Evolutionary conservation across 2,797 vertebrate species (phyloP).

Genomic region (Siniperca obscura): DNA sequence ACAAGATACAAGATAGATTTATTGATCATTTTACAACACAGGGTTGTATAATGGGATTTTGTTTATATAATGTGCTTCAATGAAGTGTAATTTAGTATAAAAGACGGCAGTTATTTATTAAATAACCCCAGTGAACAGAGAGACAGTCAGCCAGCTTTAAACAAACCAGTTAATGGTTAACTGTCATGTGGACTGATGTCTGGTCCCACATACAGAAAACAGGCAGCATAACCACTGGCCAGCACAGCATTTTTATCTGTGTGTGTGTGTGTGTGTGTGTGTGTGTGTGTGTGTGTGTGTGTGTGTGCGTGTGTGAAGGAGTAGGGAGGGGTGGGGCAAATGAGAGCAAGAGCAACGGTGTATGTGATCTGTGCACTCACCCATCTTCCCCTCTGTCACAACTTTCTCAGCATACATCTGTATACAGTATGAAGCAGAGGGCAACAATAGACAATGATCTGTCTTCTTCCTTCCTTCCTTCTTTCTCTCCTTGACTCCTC

Average conservation of each 20-base stretch:
- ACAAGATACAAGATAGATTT: not conserved
- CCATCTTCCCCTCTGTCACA: slow-evolving; percentile 85
- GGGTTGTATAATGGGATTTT: too few relatives aligned
- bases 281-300: slow-evolving; percentile 19
- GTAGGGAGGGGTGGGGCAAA: not conserved
- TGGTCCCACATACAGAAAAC: slow-evolving; percentile 71
- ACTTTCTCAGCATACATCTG: slow-evolving; percentile 80
- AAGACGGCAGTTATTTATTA: not conserved
- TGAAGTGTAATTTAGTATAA: not conserved
- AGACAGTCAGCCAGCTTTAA: slow-evolving; percentile 46
- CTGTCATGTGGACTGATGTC: slow-evolving; percentile 74
- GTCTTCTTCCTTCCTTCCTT: slow-evolving; percentile 15
- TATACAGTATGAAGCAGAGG: slow-evolving; percentile 24
- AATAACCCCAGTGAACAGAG: slow-evolving; percentile 47
- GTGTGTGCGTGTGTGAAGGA: not conserved
- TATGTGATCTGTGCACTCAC: slow-evolving; percentile 72
- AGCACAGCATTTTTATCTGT: slow-evolving; percentile 37
- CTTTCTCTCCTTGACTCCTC: slow-evolving; percentile 26
- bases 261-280: slow-evolving; percentile 3
- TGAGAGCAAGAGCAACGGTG: slow-evolving; percentile 2
- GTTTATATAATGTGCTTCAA: not conserved
- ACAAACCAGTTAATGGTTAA: slow-evolving; percentile 85
- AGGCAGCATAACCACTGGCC: slow-evolving; percentile 42
- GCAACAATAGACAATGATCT: slow-evolving; percentile 21
- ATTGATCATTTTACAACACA: too few relatives aligned